phyloP scores from a whole-genome alignment of 2,888 invertebrate species.

The Heterodera filipjevi region DNA sequence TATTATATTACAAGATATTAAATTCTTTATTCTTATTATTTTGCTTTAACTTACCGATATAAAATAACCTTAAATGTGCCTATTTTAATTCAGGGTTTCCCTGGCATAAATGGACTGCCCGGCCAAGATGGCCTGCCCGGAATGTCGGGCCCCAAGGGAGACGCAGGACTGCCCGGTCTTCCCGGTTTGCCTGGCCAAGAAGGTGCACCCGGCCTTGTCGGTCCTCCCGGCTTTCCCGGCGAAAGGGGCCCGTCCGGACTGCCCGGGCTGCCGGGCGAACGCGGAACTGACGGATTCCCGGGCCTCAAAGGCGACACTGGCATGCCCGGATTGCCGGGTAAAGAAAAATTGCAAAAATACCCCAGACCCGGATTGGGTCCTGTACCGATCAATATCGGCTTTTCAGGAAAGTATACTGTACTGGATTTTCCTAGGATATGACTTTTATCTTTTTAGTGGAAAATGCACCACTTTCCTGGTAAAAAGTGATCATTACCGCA shows the following conservation, averaged over 20 bases:
- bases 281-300: constrained; percentile 70
- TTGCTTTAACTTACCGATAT: too few relatives aligned
- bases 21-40: too few relatives aligned
- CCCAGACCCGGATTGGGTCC: too few relatives aligned
- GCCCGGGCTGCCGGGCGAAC: constrained; percentile 54
- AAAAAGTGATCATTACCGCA: too few relatives aligned
- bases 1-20: too few relatives aligned
- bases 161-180: constrained; percentile 56
- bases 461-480: too few relatives aligned
- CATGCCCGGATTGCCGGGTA: constrained; percentile 68
- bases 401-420: too few relatives aligned
- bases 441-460: too few relatives aligned
- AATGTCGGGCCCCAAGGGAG: constrained; percentile 65
- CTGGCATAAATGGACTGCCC: constrained; percentile 46
- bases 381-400: too few relatives aligned
- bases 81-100: constrained; percentile 71
- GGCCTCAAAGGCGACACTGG: constrained; percentile 62
- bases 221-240: constrained; percentile 68
- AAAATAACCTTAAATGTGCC: too few relatives aligned
- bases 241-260: constrained; percentile 68
- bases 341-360: constrained; percentile 47
- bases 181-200: constrained; percentile 60
- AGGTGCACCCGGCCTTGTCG: constrained; percentile 57
- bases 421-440: too few relatives aligned
- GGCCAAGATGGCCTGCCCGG: constrained; percentile 64